Base-by-base conservation (phyloP, 2,888 invertebrate species). In the Lysandra bellargus region DNA sequence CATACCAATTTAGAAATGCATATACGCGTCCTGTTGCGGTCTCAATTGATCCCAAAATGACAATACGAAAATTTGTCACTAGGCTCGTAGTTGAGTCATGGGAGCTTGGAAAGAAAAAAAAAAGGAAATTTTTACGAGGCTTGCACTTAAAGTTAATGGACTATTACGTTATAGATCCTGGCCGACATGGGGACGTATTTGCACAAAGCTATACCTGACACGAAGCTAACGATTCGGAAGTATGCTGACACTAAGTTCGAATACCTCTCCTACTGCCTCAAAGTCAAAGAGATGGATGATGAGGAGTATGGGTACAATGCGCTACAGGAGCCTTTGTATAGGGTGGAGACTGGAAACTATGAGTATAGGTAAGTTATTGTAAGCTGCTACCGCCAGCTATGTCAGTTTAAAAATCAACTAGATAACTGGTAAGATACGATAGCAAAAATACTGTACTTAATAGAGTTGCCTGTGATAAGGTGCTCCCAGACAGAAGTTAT, bases 201-300 rank as follows among this genome's bases (percentile, higher is more conserved):
- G 0, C 97, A 98, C 89, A 99, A 99, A 92, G 99, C 99, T 0
- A 99, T 99, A 85, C 99, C 99, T 0, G 99, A 99, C 88, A 99
- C 99, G 0, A 97, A 98, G 86, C 93, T 99, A 57, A 99, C 99
- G 0, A 98, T 99, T 69, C 97, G 98, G 84, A 99, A 99, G 87
- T 99, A 99, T 90, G 98, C 99, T 0, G 99, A 99, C 91, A 98
- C 98, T 0, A 99, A 99, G 91, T 99, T 99, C 90, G 99, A 99
- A 87, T 99, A 99, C 89, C 94, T 99, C 79, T 99, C 99, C 0
- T 99, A 99, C 89, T 99, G 99, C 87, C 95, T 99, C 80, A 99
- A 99, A 94, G 99, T 99, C 0, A 99, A 99, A 89, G 99, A 99
- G 91, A 98, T 99, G 98, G 99, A 99, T 85, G 99, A 99, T 87